Evolutionary conservation across 2,113 vertebrate species (phyloP), one percentile per base, ranked within the genome.

Genomic region (Fulica atra): DNA sequence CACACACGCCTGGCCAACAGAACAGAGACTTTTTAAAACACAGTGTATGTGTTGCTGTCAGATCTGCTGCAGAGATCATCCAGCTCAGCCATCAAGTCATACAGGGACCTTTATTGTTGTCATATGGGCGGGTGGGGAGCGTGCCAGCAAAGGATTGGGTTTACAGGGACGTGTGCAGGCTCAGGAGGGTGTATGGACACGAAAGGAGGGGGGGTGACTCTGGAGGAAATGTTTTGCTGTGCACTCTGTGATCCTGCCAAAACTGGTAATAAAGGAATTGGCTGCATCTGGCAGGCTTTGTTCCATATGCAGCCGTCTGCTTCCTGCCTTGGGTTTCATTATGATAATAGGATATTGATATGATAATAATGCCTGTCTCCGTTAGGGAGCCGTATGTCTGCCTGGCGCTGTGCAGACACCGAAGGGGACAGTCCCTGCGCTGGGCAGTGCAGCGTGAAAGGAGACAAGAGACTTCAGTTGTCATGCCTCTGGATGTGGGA

Each of bases 131-230:
- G 29, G 16, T 12, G 33, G 1, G 8, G 29, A 7, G 6, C 10
- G n/a, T 56, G 53, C 40, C 60, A 15, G 54, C 33, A 78, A 65
- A 81, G 59, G 68, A 63, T 50, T n/a, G 13, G 33, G 42, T 93
- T 91, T 65, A 15, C 36, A 66, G 3, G 0, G 14, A 23, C 3
- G 5, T 40, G 7, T 11, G 18, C 5, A 11, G 14, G 46, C 53
- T 42, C 60, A 46, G 1, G 0, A 61, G 33, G 1, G 3, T 25
- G 38, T 31, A 38, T 33, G 48, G 14, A 61, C 40, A 9, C 8
- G 69, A 77, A 69, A 60, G 35, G 46, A 42, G 26, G 4, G 17
- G 16, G 11, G 5, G 18, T 3, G 28, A 12, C 73, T n/a, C 56
- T 14, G 19, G 46, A 89, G 51, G 68, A 81, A 90, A n/a, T 35